Evolutionary conservation across 2,113 vertebrate species (phyloP).

Genomic region (Lamprotornis superbus): DNA sequence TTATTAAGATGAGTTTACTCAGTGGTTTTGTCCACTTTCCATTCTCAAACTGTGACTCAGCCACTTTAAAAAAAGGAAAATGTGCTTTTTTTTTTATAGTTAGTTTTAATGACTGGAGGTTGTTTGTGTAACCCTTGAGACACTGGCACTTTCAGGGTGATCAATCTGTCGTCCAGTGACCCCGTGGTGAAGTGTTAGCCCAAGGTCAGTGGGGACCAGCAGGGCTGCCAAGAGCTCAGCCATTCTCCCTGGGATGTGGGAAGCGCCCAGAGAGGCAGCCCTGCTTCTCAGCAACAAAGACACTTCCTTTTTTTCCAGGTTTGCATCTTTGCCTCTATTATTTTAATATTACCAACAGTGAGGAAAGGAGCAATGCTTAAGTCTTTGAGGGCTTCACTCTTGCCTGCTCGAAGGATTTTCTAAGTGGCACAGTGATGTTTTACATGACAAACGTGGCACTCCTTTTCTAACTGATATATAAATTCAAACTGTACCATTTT

Average conservation of each 20-base stretch:
- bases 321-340: background rate
- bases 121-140: slow-evolving; percentile 55
- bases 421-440: background rate
- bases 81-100: background rate
- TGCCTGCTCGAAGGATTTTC: background rate
- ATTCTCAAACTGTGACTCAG: background rate
- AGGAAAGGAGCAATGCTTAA: background rate
- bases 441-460: rapidly evolving
- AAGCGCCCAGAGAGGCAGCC: background rate
- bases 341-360: background rate
- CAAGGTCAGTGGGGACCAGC: slow-evolving; percentile 27
- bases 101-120: background rate
- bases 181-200: background rate
- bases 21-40: background rate
- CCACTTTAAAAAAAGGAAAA: background rate
- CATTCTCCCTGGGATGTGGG: background rate
- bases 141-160: background rate
- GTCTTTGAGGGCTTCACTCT: background rate
- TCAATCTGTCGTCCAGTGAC: slow-evolving; percentile 41
- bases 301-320: background rate
- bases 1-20: background rate
- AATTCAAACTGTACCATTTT: background rate
- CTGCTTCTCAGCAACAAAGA: background rate
- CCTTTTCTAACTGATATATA: background rate
- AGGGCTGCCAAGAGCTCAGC: background rate